Evolutionary conservation across 1,140 invertebrate species (phyloP), one percentile per base, ranked within the genome.

Genomic region (Cydia fagiglandana): DNA sequence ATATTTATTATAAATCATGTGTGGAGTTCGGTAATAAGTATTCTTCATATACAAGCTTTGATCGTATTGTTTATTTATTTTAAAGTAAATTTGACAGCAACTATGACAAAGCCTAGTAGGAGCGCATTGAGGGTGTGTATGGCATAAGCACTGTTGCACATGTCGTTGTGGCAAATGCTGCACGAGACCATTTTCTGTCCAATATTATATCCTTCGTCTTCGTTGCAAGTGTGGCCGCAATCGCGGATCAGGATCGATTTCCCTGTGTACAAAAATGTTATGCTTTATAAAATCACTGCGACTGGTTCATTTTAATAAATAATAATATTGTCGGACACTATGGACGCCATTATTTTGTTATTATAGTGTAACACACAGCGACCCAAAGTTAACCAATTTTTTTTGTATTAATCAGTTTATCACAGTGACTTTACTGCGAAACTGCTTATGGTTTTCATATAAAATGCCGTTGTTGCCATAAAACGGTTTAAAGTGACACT

Each of bases 141-240:
- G 5, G 78, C 77, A 30, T 74, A 75, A 3, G 68, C 30, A 34
- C 75, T 66, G 73, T 90, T 90, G 76, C 88, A 90, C n/a, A 88
- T 76, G 74, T 90, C 87, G 3, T 68, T 73, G 64, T 88, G 80
- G 66, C 88, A 90, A 47, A 88, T 80, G 9, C 83, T 83, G 74
- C 88, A 89, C 12, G 81, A 79, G 56, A 78, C 80, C 70, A 86
- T 88, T 7, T 77, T 73, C 6, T 78, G 75, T n/a, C 41, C 77
- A 0, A 76, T 10, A 13, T 64, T 77, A 34, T 15, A 5, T 6
- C 68, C 56, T 30, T 73, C 66, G 4, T 73, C 68, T 5, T 81
- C 81, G 0, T 78, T 61, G 64, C 87, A 90, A 30, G 77, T 78
- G 9, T 75, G 81, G 9, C 77, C 84, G 41, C 88, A 89, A 73